Conservation (phyloP, 2,113 vertebrate species). For the Hepsetus odoe region DNA sequence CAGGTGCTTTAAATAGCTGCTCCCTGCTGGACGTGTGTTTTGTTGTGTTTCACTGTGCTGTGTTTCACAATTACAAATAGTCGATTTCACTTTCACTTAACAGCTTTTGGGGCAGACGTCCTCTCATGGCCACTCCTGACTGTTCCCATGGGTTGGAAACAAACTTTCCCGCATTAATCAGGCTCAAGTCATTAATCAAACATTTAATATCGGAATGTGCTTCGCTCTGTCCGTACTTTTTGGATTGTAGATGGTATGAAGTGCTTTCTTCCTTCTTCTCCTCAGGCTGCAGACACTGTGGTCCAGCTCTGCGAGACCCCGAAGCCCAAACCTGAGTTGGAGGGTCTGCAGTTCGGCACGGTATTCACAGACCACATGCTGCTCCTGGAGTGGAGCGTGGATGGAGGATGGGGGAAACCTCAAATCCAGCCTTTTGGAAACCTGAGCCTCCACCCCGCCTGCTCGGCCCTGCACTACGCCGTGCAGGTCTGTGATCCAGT, state of each 20-base stretch:
- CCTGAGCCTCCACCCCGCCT: slow-evolving; percentile 83
- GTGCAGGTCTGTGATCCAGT: slow-evolving; percentile 73
- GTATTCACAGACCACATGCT: slow-evolving; percentile 94
- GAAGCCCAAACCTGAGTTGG: slow-evolving; percentile 80
- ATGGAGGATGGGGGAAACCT: slow-evolving; percentile 84
- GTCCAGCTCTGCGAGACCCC: slow-evolving; percentile 68
- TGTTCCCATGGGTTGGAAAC: no score
- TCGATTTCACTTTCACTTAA: no score
- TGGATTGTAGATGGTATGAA: not conserved
- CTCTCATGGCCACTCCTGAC: no score
- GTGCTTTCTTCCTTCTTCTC: not conserved
- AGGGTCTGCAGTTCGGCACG: slow-evolving; percentile 78
- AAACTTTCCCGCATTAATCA: no score
- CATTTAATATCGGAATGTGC: no score
- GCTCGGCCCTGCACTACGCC: slow-evolving; percentile 80
- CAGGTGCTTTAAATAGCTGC: no score
- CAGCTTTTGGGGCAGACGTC: no score
- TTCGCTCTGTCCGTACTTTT: no score
- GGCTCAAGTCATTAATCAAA: no score
- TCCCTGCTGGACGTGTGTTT: no score
- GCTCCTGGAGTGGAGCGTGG: slow-evolving; percentile 81
- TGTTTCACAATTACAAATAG: no score
- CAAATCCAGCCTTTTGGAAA: slow-evolving; percentile 82
- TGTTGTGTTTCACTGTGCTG: no score
- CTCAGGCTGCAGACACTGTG: slow-evolving; percentile 80